These are phyloP conservation scores for Malurus elegans DNA, from an alignment of 2,113 vertebrate genomes.

Conservation along the genomic window DNA sequence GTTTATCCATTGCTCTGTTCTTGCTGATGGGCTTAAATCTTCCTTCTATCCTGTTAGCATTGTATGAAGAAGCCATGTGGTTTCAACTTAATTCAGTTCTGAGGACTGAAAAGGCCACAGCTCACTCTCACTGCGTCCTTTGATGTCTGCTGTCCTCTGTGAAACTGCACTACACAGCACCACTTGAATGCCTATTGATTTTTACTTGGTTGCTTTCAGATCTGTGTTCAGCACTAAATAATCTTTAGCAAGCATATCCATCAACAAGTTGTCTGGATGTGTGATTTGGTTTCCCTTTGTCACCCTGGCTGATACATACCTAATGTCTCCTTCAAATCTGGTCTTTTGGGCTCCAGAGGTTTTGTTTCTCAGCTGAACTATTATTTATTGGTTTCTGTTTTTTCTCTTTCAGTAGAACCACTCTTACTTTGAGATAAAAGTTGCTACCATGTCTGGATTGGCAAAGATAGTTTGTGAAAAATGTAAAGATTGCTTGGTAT, in stretches of 20 bases:
- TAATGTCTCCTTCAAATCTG: not conserved
- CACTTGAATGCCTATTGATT: slow-evolving; percentile 55
- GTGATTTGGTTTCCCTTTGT: not conserved
- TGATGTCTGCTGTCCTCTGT: slow-evolving; percentile 50
- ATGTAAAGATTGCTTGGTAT: not conserved
- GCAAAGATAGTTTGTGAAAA: not conserved
- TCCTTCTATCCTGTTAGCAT: slow-evolving; percentile 66
- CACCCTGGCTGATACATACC: not conserved
- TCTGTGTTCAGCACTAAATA: slow-evolving; percentile 36
- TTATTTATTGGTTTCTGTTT: not conserved
- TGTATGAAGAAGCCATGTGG: slow-evolving; percentile 60
- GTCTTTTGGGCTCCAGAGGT: not conserved
- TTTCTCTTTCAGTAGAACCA: not conserved
- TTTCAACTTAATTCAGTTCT: slow-evolving; percentile 41
- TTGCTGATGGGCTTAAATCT: slow-evolving; percentile 61
- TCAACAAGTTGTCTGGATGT: slow-evolving; percentile 46
- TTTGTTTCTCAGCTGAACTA: not conserved
- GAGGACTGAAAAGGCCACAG: slow-evolving; percentile 43
- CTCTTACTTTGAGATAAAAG: not conserved
- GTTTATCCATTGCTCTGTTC: slow-evolving; percentile 59
- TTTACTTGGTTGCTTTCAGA: slow-evolving; percentile 52
- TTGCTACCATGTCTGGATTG: not conserved
- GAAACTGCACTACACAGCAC: slow-evolving; percentile 12
- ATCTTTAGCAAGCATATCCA: slow-evolving; percentile 66
- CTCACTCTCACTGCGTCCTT: slow-evolving; percentile 56